Evolutionary conservation across 2,888 invertebrate species (phyloP).

Genomic region (Amphipoea lucens): DNA sequence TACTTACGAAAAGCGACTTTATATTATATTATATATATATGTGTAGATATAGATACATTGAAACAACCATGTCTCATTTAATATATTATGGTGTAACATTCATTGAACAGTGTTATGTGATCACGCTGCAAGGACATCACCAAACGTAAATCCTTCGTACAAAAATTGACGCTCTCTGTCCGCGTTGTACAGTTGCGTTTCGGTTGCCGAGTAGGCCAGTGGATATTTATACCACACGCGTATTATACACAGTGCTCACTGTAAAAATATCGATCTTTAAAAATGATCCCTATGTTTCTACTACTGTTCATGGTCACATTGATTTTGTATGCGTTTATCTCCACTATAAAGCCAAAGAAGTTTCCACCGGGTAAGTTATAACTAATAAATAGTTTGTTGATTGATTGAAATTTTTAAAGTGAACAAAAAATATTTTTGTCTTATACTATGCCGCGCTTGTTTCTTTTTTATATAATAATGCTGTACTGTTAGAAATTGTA

Average conservation of each 20-base stretch:
- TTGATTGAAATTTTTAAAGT: neutral
- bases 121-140: slow-evolving; percentile 47
- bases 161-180: slow-evolving; percentile 58
- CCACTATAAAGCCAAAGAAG: slow-evolving; percentile 82
- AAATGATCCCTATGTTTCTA: slow-evolving; percentile 63
- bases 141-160: slow-evolving; percentile 42
- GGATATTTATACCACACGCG: slow-evolving; percentile 63
- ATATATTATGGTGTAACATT: slow-evolving; percentile 8
- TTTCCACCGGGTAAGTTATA: slow-evolving; percentile 88
- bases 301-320: slow-evolving; percentile 63
- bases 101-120: slow-evolving; percentile 36
- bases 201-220: slow-evolving; percentile 67
- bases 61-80: neutral
- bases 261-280: slow-evolving; percentile 56
- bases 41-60: neutral
- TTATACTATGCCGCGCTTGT: neutral
- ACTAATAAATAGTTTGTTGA: neutral
- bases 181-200: slow-evolving; percentile 65
- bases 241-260: slow-evolving; percentile 51
- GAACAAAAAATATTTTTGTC: neutral
- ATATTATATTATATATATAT: neutral
- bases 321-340: slow-evolving; percentile 56
- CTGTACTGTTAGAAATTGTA: neutral
- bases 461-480: slow-evolving; percentile 17
- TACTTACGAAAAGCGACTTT: neutral